Percentiles rank a stretch among this genome's conserved stretches.
Conservation (phyloP, 2,113 vertebrate species). For the Forbesichthys agassizii region DNA sequence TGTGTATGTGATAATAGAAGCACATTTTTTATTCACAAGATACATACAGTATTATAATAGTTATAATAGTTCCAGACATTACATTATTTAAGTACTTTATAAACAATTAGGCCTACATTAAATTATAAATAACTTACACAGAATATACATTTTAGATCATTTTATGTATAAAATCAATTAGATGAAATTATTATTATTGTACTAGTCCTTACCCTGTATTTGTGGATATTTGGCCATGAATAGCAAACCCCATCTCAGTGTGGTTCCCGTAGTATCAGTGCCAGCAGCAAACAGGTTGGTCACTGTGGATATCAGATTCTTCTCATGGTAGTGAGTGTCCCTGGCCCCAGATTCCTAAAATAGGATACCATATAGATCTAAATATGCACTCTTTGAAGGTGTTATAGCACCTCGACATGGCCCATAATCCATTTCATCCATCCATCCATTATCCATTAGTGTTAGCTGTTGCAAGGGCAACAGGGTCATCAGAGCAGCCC, state of each 20-base stretch:
- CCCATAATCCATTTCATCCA: not conserved
- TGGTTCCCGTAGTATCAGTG: slow-evolving; percentile 64
- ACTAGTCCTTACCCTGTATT: slow-evolving; percentile 70
- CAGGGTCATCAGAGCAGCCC: too few species aligned
- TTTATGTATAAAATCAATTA: too few species aligned
- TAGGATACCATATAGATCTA: not conserved
- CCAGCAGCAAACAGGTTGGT: slow-evolving; percentile 68
- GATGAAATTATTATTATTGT: not conserved
- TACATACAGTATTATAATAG: too few species aligned
- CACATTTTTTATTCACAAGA: too few species aligned
- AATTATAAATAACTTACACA: too few species aligned
- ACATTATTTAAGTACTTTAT: too few species aligned
- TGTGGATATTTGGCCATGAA: slow-evolving; percentile 75
- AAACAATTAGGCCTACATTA: too few species aligned
- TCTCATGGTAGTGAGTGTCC: slow-evolving; percentile 34
- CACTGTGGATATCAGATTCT: slow-evolving; percentile 62
- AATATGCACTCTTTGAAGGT: not conserved
- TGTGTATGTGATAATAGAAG: too few species aligned
- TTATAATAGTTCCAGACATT: too few species aligned
- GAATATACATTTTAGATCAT: too few species aligned
- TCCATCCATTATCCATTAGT: too few species aligned
- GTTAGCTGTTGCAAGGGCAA: too few species aligned
- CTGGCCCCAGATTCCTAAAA: slow-evolving; percentile 28
- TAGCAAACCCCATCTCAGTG: slow-evolving; percentile 69
- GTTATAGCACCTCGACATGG: not conserved